Percentiles rank a stretch among this genome's conserved stretches.
Evolutionary conservation across 2,888 invertebrate genomes (phyloP).

Genomic region (Xestia sexstrigata): DNA sequence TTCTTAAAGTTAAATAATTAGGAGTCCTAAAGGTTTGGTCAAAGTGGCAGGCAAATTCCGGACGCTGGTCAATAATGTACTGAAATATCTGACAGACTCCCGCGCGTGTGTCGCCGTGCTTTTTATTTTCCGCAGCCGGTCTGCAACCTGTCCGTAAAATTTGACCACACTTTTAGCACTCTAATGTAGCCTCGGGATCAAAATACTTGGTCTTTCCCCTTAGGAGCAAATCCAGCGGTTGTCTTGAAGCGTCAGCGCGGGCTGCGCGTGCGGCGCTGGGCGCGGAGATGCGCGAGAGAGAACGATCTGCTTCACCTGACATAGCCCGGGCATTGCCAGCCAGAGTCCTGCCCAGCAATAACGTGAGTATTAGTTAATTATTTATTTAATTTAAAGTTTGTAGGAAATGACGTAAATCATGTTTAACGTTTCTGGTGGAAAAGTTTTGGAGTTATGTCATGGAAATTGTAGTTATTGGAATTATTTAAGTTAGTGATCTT

Average conservation of each 20-base stretch:
- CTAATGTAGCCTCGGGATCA: neutral
- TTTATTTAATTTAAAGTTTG: neutral
- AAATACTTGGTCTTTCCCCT: neutral
- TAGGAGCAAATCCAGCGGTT: conserved; percentile 89
- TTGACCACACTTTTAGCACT: neutral
- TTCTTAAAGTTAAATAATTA: no score
- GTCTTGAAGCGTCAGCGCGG: conserved; percentile 83
- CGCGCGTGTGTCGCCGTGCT: neutral
- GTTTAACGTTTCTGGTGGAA: no score
- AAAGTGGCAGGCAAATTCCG: neutral
- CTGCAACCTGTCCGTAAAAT: neutral
- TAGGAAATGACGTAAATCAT: neutral
- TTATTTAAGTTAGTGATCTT: no score
- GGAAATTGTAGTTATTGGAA: no score
- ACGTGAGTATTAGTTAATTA: conserved; percentile 73
- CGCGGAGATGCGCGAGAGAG: conserved; percentile 85
- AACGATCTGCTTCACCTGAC: conserved; percentile 85
- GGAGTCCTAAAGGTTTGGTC: neutral
- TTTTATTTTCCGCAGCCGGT: neutral
- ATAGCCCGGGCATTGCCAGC: conserved; percentile 83
- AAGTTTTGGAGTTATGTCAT: no score
- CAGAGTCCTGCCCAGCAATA: conserved; percentile 77
- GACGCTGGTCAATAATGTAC: neutral
- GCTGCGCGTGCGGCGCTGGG: conserved; percentile 82
- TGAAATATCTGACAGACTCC: neutral